Evolutionary conservation across 2,113 vertebrate genomes (phyloP).

Genomic region (Pica pica): DNA sequence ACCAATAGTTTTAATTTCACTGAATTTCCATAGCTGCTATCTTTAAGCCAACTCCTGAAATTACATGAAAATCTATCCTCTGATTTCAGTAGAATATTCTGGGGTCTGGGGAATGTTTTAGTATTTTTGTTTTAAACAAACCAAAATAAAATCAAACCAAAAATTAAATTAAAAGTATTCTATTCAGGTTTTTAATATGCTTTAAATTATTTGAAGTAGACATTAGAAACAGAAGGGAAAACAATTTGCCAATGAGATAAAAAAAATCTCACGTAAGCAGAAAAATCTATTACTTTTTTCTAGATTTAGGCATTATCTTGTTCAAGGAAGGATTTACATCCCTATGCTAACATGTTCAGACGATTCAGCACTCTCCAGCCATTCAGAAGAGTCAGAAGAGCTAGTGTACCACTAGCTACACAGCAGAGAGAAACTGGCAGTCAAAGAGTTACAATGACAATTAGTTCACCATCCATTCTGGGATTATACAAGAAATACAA

Average conservation of each 20-base stretch:
- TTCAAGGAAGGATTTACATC: neutral
- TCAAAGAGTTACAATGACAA: neutral
- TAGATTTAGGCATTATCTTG: neutral
- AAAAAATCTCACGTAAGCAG: neutral
- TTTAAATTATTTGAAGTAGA: neutral
- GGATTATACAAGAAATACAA: neutral
- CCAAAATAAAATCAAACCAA: neutral
- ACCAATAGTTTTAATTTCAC: neutral
- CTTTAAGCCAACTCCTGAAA: neutral
- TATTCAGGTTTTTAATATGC: neutral
- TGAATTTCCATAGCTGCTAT: neutral
- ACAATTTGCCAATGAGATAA: neutral
- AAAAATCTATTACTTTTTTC: neutral
- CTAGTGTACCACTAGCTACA: neutral
- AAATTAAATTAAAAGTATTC: neutral
- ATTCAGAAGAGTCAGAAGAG: neutral
- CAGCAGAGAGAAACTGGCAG: neutral
- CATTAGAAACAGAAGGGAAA: neutral
- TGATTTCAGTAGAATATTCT: neutral
- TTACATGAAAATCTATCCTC: neutral
- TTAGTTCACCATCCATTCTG: neutral
- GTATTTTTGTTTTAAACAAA: neutral
- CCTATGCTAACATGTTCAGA: neutral
- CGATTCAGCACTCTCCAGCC: neutral
- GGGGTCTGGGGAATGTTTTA: neutral